Evolutionary conservation across 1,140 invertebrate genomes (phyloP), one percentile per base, ranked within the genome.

Genomic region (Drosophila kurseongensis): DNA sequence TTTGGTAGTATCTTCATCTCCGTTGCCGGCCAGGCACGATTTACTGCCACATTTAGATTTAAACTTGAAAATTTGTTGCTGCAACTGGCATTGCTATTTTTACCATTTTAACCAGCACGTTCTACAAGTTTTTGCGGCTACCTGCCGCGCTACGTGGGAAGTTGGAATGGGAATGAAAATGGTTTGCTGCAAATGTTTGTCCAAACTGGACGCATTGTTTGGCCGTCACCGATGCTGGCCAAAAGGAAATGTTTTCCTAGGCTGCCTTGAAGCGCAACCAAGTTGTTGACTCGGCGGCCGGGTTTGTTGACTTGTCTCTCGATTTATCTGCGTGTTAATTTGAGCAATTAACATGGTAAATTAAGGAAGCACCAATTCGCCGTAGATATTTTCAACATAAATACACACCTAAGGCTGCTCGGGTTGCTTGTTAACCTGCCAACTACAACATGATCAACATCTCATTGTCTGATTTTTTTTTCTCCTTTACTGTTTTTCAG

Each of bases 251-350:
- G 40, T 47, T 69, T 56, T 57, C 65, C 44, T 40, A 38, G 47
- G 44, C 36, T 45, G 74, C 73, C 67, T 73, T 77, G 56, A 77
- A 66, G 42, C 59, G 65, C 65, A 81, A 77, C 59, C 36, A 72
- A 77, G 72, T 63, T 74, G 60, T 63, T 58, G 57, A 50, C 65
- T 66, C 65, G 29, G 14, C 27, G 23, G 14, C 10, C 14, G 45
- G 42, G 54, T 80, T 57, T 79, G 71, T 69, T 80, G 71, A 58
- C 65, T 62, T 80, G 40, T 66, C 50, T 61, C 27, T 77, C 66
- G 74, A 61, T 78, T 77, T 80, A 69, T 83, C 72, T 80, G 80
- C 74, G 83, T 84, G 81, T 77, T 73, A 84, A 83, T 83, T 85
- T 85, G 62, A 61, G 47, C 62, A 85, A 76, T 80, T 84, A 78